Conservation (phyloP, 2,113 vertebrate species). For the Indicator maculatus region DNA sequence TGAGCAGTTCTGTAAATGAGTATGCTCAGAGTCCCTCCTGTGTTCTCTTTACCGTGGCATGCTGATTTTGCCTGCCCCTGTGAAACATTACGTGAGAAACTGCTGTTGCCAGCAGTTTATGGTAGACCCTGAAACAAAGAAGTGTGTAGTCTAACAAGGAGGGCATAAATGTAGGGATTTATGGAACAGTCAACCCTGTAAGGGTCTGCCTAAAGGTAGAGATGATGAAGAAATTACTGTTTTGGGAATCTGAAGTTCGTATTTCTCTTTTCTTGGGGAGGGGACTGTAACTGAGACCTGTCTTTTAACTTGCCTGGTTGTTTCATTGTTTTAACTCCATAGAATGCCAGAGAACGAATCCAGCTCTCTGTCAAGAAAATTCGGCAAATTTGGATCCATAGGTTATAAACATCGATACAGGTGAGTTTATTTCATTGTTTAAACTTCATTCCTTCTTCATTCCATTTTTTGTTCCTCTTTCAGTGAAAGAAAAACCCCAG, state of each 20-base stretch:
- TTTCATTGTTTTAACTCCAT: constrained; percentile 58
- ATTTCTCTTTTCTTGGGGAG: neutral
- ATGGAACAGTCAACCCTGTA: neutral
- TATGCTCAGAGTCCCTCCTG: neutral
- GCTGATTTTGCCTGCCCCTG: neutral
- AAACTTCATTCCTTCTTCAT: neutral
- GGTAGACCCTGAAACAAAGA: neutral
- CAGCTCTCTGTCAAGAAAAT: constrained; percentile 82
- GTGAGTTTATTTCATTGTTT: constrained; percentile 65
- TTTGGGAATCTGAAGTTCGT: neutral
- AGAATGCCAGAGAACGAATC: constrained; percentile 88
- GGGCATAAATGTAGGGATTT: neutral
- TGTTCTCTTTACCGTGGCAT: neutral
- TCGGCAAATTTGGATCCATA: constrained; percentile 86
- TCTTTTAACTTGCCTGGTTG: neutral
- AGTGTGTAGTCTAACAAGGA: neutral
- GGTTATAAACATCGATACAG: constrained; percentile 86
- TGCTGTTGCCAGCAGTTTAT: neutral
- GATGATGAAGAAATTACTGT: neutral
- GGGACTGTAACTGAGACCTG: neutral
- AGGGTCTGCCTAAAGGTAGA: neutral
- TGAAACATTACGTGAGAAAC: neutral
- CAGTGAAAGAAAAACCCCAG: neutral
- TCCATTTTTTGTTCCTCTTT: neutral
- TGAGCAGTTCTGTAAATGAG: neutral